Conservation (phyloP, 2,113 vertebrate species). For the Alces alces region DNA sequence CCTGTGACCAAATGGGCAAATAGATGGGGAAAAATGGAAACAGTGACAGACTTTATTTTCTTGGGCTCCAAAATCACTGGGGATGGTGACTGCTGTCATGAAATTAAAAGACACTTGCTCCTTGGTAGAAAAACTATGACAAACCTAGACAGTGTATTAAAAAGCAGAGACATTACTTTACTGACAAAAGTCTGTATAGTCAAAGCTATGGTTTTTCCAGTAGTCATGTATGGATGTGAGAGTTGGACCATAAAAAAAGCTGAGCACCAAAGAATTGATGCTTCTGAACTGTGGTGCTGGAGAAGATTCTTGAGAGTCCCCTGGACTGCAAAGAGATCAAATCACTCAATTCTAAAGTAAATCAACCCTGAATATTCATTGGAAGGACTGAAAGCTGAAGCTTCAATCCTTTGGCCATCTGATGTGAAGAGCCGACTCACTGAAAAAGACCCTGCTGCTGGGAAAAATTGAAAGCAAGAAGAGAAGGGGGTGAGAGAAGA, state of each 20-base stretch:
- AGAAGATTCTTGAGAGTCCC: neutral
- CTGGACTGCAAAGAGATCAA: neutral
- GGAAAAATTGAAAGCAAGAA: neutral
- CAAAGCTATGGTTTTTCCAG: neutral
- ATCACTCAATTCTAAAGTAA: neutral
- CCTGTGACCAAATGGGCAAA: neutral
- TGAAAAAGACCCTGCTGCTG: neutral
- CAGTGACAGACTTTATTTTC: neutral
- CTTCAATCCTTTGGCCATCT: neutral
- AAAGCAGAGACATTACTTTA: neutral
- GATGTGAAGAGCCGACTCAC: neutral
- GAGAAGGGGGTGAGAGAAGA: neutral
- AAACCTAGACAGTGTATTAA: neutral
- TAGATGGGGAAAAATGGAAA: neutral
- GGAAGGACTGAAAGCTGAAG: neutral
- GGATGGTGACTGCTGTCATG: neutral
- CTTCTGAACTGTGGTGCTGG: neutral
- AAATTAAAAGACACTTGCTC: neutral
- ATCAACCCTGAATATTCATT: neutral
- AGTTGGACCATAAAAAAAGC: neutral
- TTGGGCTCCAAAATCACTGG: neutral
- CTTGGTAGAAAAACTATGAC: neutral
- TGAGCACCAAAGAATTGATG: neutral
- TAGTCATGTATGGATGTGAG: neutral
- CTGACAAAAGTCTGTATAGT: neutral